Evolutionary conservation across 2,113 vertebrate species (phyloP), one percentile per base, ranked within the genome.

Genomic region (Glaucomys volans): DNA sequence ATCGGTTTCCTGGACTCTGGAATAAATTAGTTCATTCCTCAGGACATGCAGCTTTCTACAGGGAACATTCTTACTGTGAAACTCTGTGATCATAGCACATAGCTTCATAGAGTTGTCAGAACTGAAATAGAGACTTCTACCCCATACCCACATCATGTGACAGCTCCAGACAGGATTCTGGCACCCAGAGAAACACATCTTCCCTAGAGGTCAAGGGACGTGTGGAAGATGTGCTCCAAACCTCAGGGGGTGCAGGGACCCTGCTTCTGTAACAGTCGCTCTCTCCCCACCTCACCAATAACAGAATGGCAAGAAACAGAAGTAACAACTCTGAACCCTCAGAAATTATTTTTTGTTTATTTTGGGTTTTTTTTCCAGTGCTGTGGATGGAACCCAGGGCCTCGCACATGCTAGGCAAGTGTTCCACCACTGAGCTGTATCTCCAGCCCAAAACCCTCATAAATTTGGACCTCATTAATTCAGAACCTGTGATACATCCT

Each of bases 71-170:
- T 59, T 87, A 40, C 85, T 89, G 62, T 87, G 88, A 96, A 97
- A 96, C 44, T 44, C 18, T 52, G 93, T 91, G 96, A 83, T 93
- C 95, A 96, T 83, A 96, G 72, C 18, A 32, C n/a, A 74, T 4
- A 92, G 71, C 94, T 95, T 35, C 80, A 92, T 69, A 94, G 97
- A 98, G 97, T 98, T 97, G 97, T 96, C 98, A 96, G 94, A 97
- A 89, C 97, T 97, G 96, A 98, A 97, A 64, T 97, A 97, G 98
- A 96, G 35, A 87, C 84, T 95, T 97, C 77, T 97, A 88, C 94
- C 94, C 85, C 72, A 77, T 80, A 94, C 97, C 95, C 91, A 26
- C 80, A 93, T 96, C 91, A 92, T 8, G 14, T 92, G 96, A 93
- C 87, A 93, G 79, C 87, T 54, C 74, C 2, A 16, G 62, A 96